Conservation (phyloP, 2,113 vertebrate species). For the Castor canadensis region DNA sequence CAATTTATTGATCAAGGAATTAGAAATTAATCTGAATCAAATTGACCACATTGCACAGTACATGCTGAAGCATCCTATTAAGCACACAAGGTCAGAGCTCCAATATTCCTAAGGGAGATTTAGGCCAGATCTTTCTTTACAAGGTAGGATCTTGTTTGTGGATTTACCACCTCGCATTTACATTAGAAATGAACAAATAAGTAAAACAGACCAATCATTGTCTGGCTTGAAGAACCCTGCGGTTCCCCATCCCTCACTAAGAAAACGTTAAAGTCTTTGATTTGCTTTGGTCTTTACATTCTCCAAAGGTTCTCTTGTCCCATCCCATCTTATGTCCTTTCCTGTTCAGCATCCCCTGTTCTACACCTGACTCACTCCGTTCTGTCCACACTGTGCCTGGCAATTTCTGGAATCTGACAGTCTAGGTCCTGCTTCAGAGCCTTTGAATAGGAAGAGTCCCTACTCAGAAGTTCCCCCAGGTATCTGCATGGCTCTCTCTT, state of each 20-base stretch:
- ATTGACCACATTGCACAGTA: neutral
- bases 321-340: too few relatives aligned
- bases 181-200: neutral
- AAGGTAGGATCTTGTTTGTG: neutral
- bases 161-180: neutral
- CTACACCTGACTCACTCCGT: too few relatives aligned
- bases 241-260: neutral
- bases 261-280: neutral
- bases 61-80: neutral
- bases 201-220: neutral
- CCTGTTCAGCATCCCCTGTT: fast-evolving
- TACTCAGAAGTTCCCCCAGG: neutral
- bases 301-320: fast-evolving
- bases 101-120: too few relatives aligned
- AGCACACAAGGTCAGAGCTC: too few relatives aligned
- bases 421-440: neutral
- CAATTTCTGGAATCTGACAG: neutral
- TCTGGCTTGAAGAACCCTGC: neutral
- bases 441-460: neutral
- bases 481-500: neutral
- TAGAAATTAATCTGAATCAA: neutral
- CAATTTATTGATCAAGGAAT: neutral
- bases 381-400: neutral
- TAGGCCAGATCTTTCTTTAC: neutral
- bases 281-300: fast-evolving